Percentiles rank a stretch among this genome's conserved stretches.
phyloP scores from a whole-genome alignment of 2,113 vertebrate species.

The Chlorocebus sabaeus region DNA sequence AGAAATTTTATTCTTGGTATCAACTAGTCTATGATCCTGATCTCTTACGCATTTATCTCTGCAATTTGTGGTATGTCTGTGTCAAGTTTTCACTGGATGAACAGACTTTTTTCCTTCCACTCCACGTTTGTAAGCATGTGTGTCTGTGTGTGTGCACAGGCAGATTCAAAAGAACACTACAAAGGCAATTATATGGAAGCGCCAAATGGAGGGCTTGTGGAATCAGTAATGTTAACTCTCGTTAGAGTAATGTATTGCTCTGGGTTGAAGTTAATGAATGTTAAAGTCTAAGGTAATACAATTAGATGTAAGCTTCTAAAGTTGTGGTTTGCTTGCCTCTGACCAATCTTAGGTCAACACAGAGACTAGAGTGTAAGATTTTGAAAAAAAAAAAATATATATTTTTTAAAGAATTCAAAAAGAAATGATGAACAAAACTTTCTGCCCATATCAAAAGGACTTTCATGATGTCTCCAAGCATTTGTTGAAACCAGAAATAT shows the following conservation, averaged over 20 bases:
- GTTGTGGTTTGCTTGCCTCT: not conserved
- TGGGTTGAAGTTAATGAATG: not conserved
- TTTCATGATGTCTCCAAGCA: slow-evolving; percentile 61
- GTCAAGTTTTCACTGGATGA: not conserved
- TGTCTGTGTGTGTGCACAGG: not conserved
- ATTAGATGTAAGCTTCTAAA: not conserved
- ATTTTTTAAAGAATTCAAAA: slow-evolving; percentile 44
- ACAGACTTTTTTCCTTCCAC: not conserved
- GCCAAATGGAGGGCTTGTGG: not conserved
- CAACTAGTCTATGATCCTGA: not conserved
- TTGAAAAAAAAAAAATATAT: not conserved
- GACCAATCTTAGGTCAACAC: slow-evolving; percentile 14
- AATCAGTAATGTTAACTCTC: not conserved
- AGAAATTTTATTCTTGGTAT: not conserved
- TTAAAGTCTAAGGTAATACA: not conserved
- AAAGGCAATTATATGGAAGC: not conserved
- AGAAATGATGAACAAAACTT: slow-evolving; percentile 57
- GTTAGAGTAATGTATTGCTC: not conserved
- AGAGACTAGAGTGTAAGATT: not conserved
- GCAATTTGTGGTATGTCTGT: not conserved
- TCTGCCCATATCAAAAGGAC: slow-evolving; percentile 52
- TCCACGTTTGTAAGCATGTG: not conserved
- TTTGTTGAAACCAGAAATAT: slow-evolving; percentile 48
- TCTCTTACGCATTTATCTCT: not conserved
- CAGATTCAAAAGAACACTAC: not conserved